A percentile compares a stretch with the other conserved stretches of the same genome.
These are phyloP conservation scores for Asbolus verrucosus DNA, from an alignment of 1,140 invertebrate species.

Conservation along the genomic window DNA sequence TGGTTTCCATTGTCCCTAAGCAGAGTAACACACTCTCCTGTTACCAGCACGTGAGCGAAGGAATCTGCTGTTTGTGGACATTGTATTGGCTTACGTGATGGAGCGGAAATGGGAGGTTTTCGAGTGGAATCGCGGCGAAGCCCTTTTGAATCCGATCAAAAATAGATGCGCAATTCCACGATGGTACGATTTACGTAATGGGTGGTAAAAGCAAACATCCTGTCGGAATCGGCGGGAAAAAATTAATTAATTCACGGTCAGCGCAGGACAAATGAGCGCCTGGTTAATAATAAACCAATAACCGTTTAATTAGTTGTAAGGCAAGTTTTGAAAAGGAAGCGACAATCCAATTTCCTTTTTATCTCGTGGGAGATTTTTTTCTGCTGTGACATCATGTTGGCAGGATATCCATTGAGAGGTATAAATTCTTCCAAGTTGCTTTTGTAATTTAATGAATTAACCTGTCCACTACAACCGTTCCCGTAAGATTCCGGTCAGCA, in stretches of 20 bases:
- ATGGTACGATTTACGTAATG: no score
- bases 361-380: constrained; percentile 28
- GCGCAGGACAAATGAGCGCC: constrained; percentile 22
- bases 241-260: constrained; percentile 42
- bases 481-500: no score
- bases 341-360: constrained; percentile 48
- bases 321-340: constrained; percentile 37
- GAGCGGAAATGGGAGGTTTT: constrained; percentile 49
- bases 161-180: no score
- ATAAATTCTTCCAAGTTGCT: neutral
- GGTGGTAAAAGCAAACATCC: constrained; percentile 45
- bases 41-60: constrained; percentile 47
- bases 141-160: no score
- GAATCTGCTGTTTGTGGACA: constrained; percentile 35
- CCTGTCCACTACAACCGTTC: no score
- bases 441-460: no score
- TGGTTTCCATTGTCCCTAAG: constrained; percentile 23
- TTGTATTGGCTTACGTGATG: constrained; percentile 44
- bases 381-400: no score
- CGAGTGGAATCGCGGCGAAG: no score
- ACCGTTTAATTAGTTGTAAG: constrained; percentile 35
- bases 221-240: constrained; percentile 29
- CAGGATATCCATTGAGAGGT: constrained; percentile 27
- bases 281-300: constrained; percentile 35
- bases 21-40: constrained; percentile 39